phyloP scores from a whole-genome alignment of 2,888 invertebrate genomes.

The Xestia xanthographa region DNA sequence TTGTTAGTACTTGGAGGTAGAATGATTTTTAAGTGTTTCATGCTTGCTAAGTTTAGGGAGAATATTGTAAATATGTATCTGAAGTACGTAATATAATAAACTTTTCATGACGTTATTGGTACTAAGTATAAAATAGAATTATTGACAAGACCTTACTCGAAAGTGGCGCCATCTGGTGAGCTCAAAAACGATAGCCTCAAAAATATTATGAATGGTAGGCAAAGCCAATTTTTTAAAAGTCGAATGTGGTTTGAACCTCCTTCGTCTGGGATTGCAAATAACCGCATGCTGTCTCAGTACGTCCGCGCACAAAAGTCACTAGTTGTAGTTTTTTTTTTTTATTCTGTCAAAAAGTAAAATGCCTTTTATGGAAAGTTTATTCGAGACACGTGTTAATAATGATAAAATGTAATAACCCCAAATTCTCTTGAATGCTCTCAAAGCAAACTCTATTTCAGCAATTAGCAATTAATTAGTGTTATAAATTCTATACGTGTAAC shows the following conservation, averaged over 20 bases:
- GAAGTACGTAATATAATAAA: no score
- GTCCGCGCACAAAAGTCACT: not conserved
- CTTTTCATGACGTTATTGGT: no score
- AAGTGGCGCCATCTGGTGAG: no score
- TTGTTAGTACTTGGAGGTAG: no score
- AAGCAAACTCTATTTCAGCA: conserved; percentile 4
- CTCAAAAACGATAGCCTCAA: no score
- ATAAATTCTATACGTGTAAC: conserved; percentile 17
- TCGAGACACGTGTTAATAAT: not conserved
- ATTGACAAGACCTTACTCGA: no score
- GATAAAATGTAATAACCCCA: not conserved
- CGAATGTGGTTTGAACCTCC: not conserved
- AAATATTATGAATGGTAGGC: no score
- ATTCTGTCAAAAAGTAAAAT: not conserved
- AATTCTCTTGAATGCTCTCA: not conserved
- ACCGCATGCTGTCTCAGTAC: not conserved
- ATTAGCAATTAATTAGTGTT: conserved; percentile 31
- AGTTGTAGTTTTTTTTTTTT: no score
- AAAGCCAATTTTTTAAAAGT: not conserved
- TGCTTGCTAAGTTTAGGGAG: no score
- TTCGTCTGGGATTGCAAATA: not conserved
- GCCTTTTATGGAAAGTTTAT: not conserved
- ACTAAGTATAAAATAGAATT: no score
- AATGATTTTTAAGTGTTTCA: no score
- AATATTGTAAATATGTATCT: no score